Evolutionary conservation across 1,140 invertebrate species (phyloP).

Genomic region (Periplaneta americana): DNA sequence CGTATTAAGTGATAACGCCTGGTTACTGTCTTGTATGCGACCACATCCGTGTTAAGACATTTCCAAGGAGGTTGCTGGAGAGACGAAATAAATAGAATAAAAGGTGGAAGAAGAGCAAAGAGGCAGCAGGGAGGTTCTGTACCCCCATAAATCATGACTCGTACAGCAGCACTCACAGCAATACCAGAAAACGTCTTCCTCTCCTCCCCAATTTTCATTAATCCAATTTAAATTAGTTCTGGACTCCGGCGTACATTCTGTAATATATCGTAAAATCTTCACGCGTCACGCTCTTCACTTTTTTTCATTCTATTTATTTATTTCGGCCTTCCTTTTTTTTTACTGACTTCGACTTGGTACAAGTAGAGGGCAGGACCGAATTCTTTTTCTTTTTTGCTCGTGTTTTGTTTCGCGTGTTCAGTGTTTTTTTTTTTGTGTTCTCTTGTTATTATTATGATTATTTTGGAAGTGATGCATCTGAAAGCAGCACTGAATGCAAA

Average conservation of each 20-base stretch:
- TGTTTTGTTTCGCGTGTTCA: neutral
- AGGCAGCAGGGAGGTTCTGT: neutral
- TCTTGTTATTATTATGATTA: neutral
- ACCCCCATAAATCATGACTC: neutral
- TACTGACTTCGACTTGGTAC: neutral
- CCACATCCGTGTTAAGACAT: neutral
- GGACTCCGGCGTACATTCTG: neutral
- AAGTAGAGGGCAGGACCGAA: neutral
- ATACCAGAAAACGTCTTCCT: neutral
- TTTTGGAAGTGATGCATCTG: neutral
- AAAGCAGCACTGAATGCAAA: neutral
- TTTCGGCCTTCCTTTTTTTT: neutral
- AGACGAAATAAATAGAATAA: neutral
- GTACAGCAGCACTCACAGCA: neutral
- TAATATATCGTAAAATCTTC: neutral
- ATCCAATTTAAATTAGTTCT: neutral
- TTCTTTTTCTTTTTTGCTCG: neutral
- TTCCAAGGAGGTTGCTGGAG: too few species aligned
- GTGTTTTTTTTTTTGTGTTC: neutral
- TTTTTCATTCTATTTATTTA: neutral
- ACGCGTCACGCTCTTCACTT: neutral
- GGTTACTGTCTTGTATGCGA: neutral
- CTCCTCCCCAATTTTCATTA: neutral
- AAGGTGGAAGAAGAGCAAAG: neutral
- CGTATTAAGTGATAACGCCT: neutral